These are phyloP conservation scores for Mallotus villosus DNA, from an alignment of 2,797 vertebrate genomes.

Conservation along the genomic window DNA sequence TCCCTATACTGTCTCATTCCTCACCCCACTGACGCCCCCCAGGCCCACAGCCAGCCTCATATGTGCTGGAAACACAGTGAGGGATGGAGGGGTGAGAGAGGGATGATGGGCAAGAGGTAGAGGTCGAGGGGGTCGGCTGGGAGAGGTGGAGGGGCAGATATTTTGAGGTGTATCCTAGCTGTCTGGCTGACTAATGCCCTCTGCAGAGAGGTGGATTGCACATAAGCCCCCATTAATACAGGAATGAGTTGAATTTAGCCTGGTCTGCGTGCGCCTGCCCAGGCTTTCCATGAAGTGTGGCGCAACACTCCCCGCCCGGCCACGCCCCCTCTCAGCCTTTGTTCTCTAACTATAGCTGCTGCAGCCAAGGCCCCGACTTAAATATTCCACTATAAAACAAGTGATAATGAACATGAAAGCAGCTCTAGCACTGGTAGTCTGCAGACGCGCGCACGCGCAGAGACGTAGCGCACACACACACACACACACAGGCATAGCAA, in stretches of 20 bases:
- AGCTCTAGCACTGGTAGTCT: constrained; percentile 54
- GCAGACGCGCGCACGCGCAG: constrained; percentile 10
- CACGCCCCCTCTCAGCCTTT: constrained; percentile 60
- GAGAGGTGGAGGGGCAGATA: constrained; percentile 47
- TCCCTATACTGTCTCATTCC: too few relatives aligned
- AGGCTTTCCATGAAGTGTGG: constrained; percentile 77
- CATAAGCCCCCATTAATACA: constrained; percentile 81
- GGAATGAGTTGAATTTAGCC: constrained; percentile 82
- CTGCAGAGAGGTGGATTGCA: constrained; percentile 73
- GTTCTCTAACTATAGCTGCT: constrained; percentile 78
- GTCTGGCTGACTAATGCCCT: constrained; percentile 73
- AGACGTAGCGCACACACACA: constrained; percentile 32
- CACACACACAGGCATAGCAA: constrained; percentile 37
- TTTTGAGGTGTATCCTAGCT: constrained; percentile 74
- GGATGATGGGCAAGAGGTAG: too few relatives aligned
- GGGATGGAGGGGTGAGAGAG: too few relatives aligned
- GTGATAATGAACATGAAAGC: constrained; percentile 75
- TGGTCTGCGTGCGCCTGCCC: constrained; percentile 66
- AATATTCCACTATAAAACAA: constrained; percentile 78
- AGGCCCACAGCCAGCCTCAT: constrained; percentile 26
- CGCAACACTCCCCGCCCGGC: constrained; percentile 62
- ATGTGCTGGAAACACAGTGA: constrained; percentile 38
- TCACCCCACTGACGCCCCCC: not conserved
- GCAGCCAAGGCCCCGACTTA: constrained; percentile 73
- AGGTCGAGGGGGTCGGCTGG: too few relatives aligned